Base-by-base conservation (phyloP, 2,113 vertebrate species). In the Sarotherodon lohbergeri region DNA sequence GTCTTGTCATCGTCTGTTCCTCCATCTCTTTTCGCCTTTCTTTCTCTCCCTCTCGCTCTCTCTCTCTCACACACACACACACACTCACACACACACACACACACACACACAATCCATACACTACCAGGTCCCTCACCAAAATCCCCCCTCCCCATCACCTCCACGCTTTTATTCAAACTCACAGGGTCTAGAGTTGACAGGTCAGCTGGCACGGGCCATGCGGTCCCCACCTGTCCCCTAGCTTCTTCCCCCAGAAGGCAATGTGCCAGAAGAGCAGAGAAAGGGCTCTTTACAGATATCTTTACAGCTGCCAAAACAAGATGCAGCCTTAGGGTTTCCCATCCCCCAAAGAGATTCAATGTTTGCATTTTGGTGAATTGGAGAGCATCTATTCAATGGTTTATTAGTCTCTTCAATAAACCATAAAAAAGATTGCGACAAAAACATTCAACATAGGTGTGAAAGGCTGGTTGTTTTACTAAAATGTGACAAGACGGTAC, bases 201-300 rank as follows among this genome's bases (percentile, higher is more conserved):
- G 96, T 96, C 94, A 95, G 93, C 93, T 95, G 95, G 94, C 93
- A 91, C 55, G 86, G 91, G 86, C 89, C 93, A 92, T 86, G 92
- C 92, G 86, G 90, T 93, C 92, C 94, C 94, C 95, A 94, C 95
- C 95, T 96, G 95, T 95, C 94, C 93, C 93, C 93, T 88, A 80
- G 89, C 94, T 93, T 92, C 86, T 90, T 82, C 79, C 91, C 94
- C 91, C 92, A 95, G 91, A 89, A 95, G 92, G 93, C 89, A 79
- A 88, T 90, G 85, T 92, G 91, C 91, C 92, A 93, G 68, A 94
- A 82, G 88, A 94, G 78, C 17, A 29, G 41, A 89, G 89, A 85
- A 71, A 80, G 91, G 88, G 39, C 82, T 90, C 88, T 88, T 78
- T 34, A 52, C 46, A 34, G 46, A 78, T 78, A 90, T 92, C 91